Base-by-base conservation (phyloP, 1,140 invertebrate genomes). In the Drosophila pseudoananassae region DNA sequence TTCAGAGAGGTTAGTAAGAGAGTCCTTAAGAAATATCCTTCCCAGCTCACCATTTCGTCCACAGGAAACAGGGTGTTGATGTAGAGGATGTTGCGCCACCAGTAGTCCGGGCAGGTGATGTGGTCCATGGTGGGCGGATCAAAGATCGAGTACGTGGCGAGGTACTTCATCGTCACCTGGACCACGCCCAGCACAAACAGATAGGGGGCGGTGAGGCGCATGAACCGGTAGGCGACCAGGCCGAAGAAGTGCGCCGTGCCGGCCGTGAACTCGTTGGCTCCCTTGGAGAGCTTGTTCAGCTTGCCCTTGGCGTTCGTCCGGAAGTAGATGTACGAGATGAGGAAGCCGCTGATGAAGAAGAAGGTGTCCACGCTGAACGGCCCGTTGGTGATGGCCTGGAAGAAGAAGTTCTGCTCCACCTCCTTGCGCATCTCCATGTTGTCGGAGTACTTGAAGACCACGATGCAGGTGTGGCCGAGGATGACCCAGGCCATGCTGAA, bases 401-500 rank as follows among this genome's bases (percentile, higher is more conserved):
- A 97, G 61, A 96, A 93, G 91, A 97, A 95, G 76, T 96, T 95
- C 84, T 96, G 95, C 89, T 97, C 96, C 10, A 96, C 94, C 23
- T 96, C 93, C 70, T 94, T 95, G 50, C 96, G 92, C 70, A 96
- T 94, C 47, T 96, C 95, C 91, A 96, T 96, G 90, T 97, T 97
- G 88, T 97, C 96, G 1, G 96, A 96, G 85, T 96, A 97, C 92
- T 97, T 97, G 90, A 97, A 97, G 1, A 95, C 94, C 51, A 96
- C 94, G 88, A 96, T 96, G 92, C 95, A 98, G 0, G 97, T 96
- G 91, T 99, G 97, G 0, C 97, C 97, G 2, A 98, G 93, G 46
- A 99, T 97, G 0, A 98, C 96, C 98, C 98, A 98, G 6, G 95
- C 95, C 96, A 98, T 98, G 73, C 96, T 97, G 38, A 98, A 94